A percentile compares a stretch with the other conserved stretches of the same genome.
These are phyloP conservation scores for Gasterosteus aculeatus DNA, from an alignment of 2,113 vertebrate genomes.

Conservation along the genomic window DNA sequence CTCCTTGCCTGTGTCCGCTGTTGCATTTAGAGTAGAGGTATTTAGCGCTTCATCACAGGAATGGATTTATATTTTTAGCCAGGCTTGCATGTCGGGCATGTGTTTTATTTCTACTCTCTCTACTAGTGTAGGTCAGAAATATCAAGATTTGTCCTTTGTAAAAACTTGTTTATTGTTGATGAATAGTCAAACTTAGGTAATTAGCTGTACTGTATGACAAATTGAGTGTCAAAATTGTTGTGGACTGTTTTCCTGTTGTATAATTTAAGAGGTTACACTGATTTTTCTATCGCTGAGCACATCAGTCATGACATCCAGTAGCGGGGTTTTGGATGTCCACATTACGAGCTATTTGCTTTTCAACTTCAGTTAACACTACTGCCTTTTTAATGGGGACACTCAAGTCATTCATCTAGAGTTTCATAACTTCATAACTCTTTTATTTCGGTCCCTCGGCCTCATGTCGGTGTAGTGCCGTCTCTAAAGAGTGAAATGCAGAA, in stretches of 20 bases:
- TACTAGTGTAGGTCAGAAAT: constrained; percentile 9
- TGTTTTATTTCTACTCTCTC: constrained; percentile 50
- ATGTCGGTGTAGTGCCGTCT: constrained; percentile 14
- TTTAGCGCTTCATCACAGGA: constrained; percentile 54
- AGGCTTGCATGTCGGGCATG: constrained; percentile 36
- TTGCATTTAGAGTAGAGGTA: constrained; percentile 54
- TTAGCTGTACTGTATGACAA: not conserved
- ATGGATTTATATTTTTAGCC: constrained; percentile 61
- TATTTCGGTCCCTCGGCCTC: constrained; percentile 31
- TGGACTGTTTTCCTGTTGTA: not conserved
- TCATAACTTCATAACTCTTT: constrained; percentile 51
- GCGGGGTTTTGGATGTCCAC: constrained; percentile 25
- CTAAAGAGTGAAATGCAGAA: constrained; percentile 40
- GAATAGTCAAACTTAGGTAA: not conserved
- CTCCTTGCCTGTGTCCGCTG: constrained; percentile 40
- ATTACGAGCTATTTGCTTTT: constrained; percentile 63
- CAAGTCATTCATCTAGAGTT: constrained; percentile 52
- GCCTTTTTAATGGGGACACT: constrained; percentile 43
- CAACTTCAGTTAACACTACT: constrained; percentile 44
- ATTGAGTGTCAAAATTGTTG: not conserved
- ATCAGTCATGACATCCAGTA: constrained; percentile 38
- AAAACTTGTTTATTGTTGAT: not conserved
- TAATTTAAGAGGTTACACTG: not conserved
- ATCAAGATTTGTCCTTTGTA: constrained; percentile 11
- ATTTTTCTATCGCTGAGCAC: not conserved